These are phyloP conservation scores for Empis stercorea DNA, from an alignment of 2,888 invertebrate genomes.

Conservation along the genomic window DNA sequence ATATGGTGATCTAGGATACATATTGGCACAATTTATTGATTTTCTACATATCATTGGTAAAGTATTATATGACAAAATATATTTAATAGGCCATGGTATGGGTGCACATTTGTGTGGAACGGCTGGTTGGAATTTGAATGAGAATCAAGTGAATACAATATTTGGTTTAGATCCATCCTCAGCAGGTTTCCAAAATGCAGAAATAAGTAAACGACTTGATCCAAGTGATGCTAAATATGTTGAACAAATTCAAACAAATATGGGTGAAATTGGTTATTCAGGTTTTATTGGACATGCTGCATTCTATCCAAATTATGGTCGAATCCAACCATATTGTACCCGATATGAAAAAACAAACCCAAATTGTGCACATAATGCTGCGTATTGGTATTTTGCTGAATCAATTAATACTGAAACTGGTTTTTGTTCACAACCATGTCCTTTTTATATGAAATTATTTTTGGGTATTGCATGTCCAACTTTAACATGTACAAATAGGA, in stretches of 20 bases:
- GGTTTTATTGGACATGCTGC: too few relatives aligned
- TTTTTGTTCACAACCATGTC: too few relatives aligned
- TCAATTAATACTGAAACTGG: too few relatives aligned
- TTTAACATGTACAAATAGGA: too few relatives aligned
- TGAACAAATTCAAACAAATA: constrained; percentile 5
- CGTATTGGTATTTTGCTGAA: too few relatives aligned
- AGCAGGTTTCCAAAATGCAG: constrained; percentile 27
- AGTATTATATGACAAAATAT: constrained; percentile 24
- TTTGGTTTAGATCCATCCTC: constrained; percentile 36
- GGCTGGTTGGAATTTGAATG: constrained; percentile 26
- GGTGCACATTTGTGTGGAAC: constrained; percentile 36
- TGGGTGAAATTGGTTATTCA: background rate
- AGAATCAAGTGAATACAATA: constrained; percentile 27
- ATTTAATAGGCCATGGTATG: constrained; percentile 35
- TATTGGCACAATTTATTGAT: constrained; percentile 27
- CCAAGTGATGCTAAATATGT: constrained; percentile 4
- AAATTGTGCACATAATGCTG: too few relatives aligned
- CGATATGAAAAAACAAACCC: too few relatives aligned
- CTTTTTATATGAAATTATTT: too few relatives aligned
- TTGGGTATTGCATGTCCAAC: too few relatives aligned
- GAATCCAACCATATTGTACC: too few relatives aligned
- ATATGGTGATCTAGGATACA: constrained; percentile 20
- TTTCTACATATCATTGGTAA: constrained; percentile 22
- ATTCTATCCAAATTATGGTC: too few relatives aligned
- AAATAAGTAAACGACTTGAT: too few relatives aligned